phyloP scores from a whole-genome alignment of 2,888 invertebrate genomes.

The Heteromyza rotundicornis region DNA sequence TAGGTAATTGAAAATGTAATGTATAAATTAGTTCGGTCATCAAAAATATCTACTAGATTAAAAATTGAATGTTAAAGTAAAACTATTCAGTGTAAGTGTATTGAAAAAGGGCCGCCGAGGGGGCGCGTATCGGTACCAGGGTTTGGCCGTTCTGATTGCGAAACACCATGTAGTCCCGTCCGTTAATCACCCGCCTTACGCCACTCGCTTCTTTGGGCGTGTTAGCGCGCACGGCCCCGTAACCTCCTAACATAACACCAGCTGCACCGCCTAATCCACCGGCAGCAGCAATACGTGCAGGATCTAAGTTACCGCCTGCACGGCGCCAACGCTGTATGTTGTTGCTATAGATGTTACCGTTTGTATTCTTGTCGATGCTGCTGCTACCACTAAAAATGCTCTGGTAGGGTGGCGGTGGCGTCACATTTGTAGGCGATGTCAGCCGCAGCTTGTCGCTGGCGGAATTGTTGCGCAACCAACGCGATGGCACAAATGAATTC shows the following conservation, averaged over 20 bases:
- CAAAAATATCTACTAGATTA: too few relatives aligned
- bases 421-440: conserved; percentile 42
- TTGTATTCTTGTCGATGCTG: conserved; percentile 24
- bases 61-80: too few relatives aligned
- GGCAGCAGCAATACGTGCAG: neutral
- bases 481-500: conserved; percentile 38
- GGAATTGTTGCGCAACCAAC: conserved; percentile 40
- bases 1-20: too few relatives aligned
- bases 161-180: conserved; percentile 77
- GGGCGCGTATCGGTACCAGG: conserved; percentile 76
- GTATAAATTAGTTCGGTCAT: too few relatives aligned
- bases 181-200: conserved; percentile 71
- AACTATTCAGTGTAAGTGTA: conserved; percentile 62
- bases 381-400: conserved; percentile 52
- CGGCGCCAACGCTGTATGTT: conserved; percentile 37
- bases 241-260: conserved; percentile 37
- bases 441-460: conserved; percentile 37
- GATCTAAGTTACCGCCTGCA: conserved; percentile 26
- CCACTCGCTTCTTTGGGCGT: conserved; percentile 42
- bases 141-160: conserved; percentile 68
- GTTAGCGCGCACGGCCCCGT: conserved; percentile 13
- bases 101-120: conserved; percentile 79
- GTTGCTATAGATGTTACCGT: neutral
- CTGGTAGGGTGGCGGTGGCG: conserved; percentile 73
- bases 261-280: conserved; percentile 17